Evolutionary conservation across 1,140 invertebrate species (phyloP).

Genomic region (Drosophila albomicans): DNA sequence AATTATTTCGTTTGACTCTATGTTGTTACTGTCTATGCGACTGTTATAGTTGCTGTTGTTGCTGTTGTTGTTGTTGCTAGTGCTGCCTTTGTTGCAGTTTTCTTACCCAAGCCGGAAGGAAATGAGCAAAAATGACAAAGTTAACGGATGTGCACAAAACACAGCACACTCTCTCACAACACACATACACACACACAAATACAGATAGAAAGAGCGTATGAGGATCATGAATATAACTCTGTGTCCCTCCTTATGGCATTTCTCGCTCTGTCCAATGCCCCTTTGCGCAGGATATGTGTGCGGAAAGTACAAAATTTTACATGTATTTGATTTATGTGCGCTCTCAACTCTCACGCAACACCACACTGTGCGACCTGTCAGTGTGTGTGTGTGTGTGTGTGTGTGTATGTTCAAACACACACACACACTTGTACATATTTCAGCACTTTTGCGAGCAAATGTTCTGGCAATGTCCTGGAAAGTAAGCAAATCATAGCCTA

Average conservation of each 20-base stretch:
- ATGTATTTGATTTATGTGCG: conserved; percentile 81
- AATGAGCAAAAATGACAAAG: conserved; percentile 84
- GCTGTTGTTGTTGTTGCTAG: conserved; percentile 23
- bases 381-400: conserved; percentile 14
- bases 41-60: conserved; percentile 15
- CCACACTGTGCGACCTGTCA: conserved; percentile 21
- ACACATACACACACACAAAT: conserved; percentile 33
- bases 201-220: not conserved
- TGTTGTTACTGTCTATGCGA: conserved; percentile 4
- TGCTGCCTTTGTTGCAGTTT: conserved; percentile 62
- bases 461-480: conserved; percentile 63
- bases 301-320: conserved; percentile 82
- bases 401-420: not conserved
- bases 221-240: conserved; percentile 9
- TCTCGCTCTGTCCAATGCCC: conserved; percentile 60
- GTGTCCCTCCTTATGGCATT: conserved; percentile 16
- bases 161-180: conserved; percentile 60
- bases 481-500: conserved; percentile 81
- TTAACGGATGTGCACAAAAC: conserved; percentile 84
- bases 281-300: conserved; percentile 75
- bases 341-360: conserved; percentile 47
- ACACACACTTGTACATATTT: conserved; percentile 30
- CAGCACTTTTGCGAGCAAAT: conserved; percentile 43
- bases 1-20: conserved; percentile 67
- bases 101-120: conserved; percentile 77